Conservation (phyloP, 2,113 vertebrate species). For the Tragelaphus strepsiceros region DNA sequence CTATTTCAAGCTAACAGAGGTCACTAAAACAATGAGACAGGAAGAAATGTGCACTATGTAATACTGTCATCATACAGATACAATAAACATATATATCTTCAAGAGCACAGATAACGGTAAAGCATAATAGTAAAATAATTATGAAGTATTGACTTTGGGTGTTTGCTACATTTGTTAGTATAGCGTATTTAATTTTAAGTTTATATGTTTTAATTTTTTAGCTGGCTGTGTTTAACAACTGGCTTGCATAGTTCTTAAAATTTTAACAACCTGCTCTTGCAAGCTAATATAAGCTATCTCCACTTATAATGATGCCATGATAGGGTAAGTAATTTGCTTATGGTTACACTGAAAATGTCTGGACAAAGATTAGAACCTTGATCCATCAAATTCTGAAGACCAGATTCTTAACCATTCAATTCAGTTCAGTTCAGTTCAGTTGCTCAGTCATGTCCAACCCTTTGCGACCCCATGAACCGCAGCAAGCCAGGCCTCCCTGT, state of each 20-base stretch:
- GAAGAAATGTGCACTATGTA: not conserved
- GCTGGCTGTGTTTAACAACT: not conserved
- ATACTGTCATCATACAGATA: not conserved
- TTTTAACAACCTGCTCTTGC: not conserved
- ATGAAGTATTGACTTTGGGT: not conserved
- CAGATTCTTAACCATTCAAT: not conserved
- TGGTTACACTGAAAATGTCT: not conserved
- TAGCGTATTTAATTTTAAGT: not conserved
- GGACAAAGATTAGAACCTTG: not conserved
- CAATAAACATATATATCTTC: not conserved
- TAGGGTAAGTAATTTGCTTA: not conserved
- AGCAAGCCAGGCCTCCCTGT: not conserved
- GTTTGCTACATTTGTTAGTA: not conserved
- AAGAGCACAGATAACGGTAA: not conserved
- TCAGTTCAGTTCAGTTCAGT: not conserved
- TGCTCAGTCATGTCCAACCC: accelerated
- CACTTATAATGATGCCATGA: not conserved
- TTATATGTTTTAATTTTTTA: not conserved
- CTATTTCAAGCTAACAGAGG: not conserved
- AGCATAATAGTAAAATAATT: not conserved
- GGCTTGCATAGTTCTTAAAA: not conserved
- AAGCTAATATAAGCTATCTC: not conserved
- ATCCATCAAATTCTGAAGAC: not conserved
- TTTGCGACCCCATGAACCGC: accelerated
- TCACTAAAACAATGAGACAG: not conserved